Base-by-base conservation (phyloP, 2,888 invertebrate genomes). In the Tetanocera ferruginea region DNA sequence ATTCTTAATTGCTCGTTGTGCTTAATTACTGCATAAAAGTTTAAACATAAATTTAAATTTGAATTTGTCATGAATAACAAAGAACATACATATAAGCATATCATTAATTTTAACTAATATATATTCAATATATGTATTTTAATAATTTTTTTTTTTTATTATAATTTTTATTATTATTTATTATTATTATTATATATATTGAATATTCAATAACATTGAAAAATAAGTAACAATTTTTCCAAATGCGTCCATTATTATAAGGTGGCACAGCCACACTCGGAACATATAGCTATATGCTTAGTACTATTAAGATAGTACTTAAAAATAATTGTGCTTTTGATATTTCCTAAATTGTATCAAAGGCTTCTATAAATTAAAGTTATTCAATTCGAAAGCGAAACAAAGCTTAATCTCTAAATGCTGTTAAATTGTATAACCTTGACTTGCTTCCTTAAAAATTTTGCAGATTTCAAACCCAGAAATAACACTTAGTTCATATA, bases 221-320 rank as follows among this genome's bases (percentile, higher is more conserved):
- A 31, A 31, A 31, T 31, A 28, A 64, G n/a, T 62, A 62, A 64
- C 31, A 64, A 66, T 37, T 31, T 66, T 51, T 66, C 55, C 52
- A 75, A 75, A 75, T 75, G 75, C 75, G 51, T 75, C n/a, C 25
- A 64, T 49, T 23, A 64, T 23, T n/a, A 34, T 55, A 37, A 55
- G n/a, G 75, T 75, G 75, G 75, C 75, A 67, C 75, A 75, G 75
- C 75, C 75, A 75, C 75, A 34, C 25, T 43, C 43, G 25, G 17
- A 75, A 52, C 52, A 14, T 37, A 23, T 9, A 52, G 17, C n/a
- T 69, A 23, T 69, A 28, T 19, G 23, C 23, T 66, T 19, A 52
- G 34, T 74, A 51, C 57, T 57, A 69, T 49, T 14, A 14, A 64
- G 64, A 64, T 64, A 64, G 64, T 74, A 43, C 28, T 52, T 74